phyloP scores from a whole-genome alignment of 2,113 vertebrate genomes.

The Columba livia region DNA sequence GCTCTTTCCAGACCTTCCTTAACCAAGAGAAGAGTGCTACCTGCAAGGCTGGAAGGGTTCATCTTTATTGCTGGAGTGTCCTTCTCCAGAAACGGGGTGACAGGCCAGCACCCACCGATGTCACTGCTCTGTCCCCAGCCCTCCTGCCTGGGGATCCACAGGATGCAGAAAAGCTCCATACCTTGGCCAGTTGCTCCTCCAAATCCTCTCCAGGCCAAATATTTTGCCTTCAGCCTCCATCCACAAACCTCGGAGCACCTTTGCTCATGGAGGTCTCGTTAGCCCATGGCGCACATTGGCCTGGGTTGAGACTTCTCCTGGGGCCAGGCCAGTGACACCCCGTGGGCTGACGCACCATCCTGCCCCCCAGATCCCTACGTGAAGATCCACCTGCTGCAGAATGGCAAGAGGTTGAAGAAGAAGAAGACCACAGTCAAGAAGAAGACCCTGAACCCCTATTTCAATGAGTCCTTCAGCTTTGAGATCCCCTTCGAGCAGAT shows the following conservation, averaged over 20 bases:
- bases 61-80: neutral
- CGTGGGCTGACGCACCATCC: neutral
- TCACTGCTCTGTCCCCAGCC: neutral
- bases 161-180: neutral
- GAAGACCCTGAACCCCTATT: constrained; percentile 97
- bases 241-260: neutral
- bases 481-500: constrained; percentile 98
- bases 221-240: neutral
- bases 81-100: neutral
- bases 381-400: constrained; percentile 97
- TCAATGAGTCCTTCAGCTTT: constrained; percentile 98
- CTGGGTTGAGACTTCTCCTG: neutral
- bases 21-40: neutral
- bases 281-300: neutral
- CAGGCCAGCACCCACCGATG: neutral
- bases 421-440: constrained; percentile 99
- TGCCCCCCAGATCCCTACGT: constrained; percentile 89
- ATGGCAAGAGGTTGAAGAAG: constrained; percentile 96
- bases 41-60: neutral
- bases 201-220: neutral
- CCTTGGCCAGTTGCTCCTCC: neutral
- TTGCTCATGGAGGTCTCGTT: neutral
- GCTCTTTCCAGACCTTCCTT: neutral
- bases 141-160: neutral
- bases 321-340: neutral